Evolutionary conservation across 2,797 vertebrate species (phyloP).

Genomic region (Phaenicophaeus curvirostris): DNA sequence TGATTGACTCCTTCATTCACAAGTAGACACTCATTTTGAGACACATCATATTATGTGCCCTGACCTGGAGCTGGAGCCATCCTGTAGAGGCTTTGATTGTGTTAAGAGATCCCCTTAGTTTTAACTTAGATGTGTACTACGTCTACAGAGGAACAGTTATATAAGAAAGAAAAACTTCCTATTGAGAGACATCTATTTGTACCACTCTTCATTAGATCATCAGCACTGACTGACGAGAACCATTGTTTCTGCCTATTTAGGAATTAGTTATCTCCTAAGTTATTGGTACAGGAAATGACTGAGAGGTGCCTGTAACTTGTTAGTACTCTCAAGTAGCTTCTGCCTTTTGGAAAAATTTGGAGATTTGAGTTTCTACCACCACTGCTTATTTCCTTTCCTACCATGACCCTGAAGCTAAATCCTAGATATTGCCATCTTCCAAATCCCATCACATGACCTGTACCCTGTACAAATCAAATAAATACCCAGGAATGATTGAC

Average conservation of each 20-base stretch:
- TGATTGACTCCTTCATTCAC: not conserved
- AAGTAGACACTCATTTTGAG: not conserved
- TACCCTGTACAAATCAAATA: not conserved
- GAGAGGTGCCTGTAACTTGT: not conserved
- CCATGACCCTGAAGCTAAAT: not conserved
- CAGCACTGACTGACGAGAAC: not conserved
- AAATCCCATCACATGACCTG: not conserved
- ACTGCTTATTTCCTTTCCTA: not conserved
- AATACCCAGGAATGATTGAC: not conserved
- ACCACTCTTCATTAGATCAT: not conserved
- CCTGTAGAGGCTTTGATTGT: not conserved
- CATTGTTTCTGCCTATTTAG: not conserved
- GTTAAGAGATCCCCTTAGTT: not conserved
- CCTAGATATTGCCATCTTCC: not conserved
- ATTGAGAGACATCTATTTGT: not conserved
- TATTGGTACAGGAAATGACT: not conserved
- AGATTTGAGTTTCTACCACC: not conserved
- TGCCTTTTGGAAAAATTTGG: not conserved
- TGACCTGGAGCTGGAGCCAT: not conserved
- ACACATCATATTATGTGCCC: not conserved
- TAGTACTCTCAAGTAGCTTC: not conserved
- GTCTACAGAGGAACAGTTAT: not conserved
- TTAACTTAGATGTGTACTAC: not conserved
- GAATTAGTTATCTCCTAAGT: not conserved
- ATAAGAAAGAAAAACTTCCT: not conserved